Evolutionary conservation across 92 coral and sea anemone genomes (phyloP), one percentile per base, ranked within the genome.

Genomic region (Meandrina meandrites): DNA sequence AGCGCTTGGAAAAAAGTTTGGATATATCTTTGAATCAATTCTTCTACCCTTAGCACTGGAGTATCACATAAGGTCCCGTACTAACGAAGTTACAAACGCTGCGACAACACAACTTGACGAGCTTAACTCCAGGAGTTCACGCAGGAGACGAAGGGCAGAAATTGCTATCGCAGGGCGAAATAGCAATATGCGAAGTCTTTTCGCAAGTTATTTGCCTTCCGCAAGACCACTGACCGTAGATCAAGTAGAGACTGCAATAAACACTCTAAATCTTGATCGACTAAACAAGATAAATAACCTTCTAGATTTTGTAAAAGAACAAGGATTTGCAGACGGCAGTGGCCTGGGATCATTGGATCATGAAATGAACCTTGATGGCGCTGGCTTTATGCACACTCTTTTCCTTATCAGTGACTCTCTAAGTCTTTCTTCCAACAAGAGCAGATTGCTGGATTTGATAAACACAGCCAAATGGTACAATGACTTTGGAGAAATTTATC

Each of bases 401-500:
- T 93, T 93, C 30, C 87, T 93, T 31, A 76, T 93, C n/a, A 85
- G 87, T 53, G 78, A 88, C 21, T 81, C 56, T 5, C 56, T 90
- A 30, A 84, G 80, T 5, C 18, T 75, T 36, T 27, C 79, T 28
- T 35, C 13, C 17, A 79, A 79, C 34, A 56, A 68, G 50, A 24
- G 67, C n/a, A 58, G 40, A 69, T 64, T 87, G 9, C 16, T 31
- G 11, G 80, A 83, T 72, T 72, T 72, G 76, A 72, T 72, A 72
- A 34, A 7, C 27, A 32, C 76, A 4, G 87, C 91, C 92, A 89
- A 87, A 81, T 94, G 96, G 96, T 94, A 87, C 89, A 88, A 67
- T 68, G 91, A 90, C 58, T 90, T 94, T 57, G 93, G 93, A 48
- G 98, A 92, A 82, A 83, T 94, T 16, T 94, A 90, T 54, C 98